A percentile compares a stretch with the other conserved stretches of the same genome.
Evolutionary conservation across 2,888 invertebrate species (phyloP).

Genomic region (Raillietiella orientalis): DNA sequence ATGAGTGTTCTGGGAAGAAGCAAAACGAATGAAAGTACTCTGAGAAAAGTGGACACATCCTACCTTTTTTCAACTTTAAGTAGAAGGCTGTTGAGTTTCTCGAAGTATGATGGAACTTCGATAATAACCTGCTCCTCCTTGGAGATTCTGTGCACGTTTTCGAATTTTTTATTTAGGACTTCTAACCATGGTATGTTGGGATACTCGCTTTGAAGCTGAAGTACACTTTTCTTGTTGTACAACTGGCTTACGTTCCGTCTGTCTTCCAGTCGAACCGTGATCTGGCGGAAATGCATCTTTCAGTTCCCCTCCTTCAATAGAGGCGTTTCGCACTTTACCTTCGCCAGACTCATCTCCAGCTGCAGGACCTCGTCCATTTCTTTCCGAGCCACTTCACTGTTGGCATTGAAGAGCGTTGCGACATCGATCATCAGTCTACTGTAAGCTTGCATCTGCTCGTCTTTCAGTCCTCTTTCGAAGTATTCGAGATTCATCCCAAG

Average conservation of each 20-base stretch:
- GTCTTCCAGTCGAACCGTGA: conserved; percentile 56
- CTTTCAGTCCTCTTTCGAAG: conserved; percentile 31
- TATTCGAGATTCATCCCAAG: conserved; percentile 59
- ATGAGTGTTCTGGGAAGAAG: conserved; percentile 38
- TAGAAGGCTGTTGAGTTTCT: conserved; percentile 27
- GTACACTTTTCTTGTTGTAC: conserved; percentile 65
- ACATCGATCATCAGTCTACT: conserved; percentile 29
- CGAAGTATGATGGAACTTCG: conserved; percentile 46
- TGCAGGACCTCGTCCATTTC: conserved; percentile 45
- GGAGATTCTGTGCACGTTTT: conserved; percentile 12
- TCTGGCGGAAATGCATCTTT: no score
- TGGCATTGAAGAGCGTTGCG: conserved; percentile 50
- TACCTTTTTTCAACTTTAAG: conserved; percentile 21
- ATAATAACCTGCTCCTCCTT: conserved; percentile 45
- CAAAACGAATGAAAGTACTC: no score
- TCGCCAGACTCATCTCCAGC: conserved; percentile 66
- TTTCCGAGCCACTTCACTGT: conserved; percentile 24
- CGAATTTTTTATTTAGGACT: conserved; percentile 47
- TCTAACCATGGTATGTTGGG: conserved; percentile 44
- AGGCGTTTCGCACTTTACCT: no score
- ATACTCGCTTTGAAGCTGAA: conserved; percentile 7
- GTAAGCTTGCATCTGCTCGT: conserved; percentile 24
- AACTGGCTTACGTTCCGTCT: conserved; percentile 57
- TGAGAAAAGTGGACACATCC: no score
- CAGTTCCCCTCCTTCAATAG: no score